Conservation (phyloP, 2,888 invertebrate genomes). For the Agrochola litura region DNA sequence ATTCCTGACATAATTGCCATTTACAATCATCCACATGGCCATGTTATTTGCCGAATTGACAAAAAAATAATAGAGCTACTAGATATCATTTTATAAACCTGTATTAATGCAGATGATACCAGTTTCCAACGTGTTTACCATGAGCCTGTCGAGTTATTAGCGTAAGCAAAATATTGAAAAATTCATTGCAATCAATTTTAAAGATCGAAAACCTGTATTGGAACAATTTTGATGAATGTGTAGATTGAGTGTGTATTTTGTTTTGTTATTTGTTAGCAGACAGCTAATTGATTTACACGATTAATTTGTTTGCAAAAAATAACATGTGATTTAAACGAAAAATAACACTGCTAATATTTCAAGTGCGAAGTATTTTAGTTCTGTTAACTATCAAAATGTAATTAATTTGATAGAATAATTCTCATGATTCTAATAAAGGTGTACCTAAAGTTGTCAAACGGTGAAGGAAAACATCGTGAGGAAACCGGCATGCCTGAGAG, state of each 20-base stretch:
- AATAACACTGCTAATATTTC: background rate
- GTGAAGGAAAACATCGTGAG: too few relatives aligned
- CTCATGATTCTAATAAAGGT: too few relatives aligned
- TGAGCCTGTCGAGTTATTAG: conserved; percentile 48
- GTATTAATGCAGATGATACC: conserved; percentile 63
- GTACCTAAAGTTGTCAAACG: too few relatives aligned
- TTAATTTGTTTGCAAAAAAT: conserved; percentile 7
- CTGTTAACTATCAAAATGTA: background rate
- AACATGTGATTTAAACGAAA: background rate
- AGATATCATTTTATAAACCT: conserved; percentile 60
- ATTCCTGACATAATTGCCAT: conserved; percentile 50
- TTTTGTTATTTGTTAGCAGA: conserved; percentile 40
- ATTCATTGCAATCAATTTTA: conserved; percentile 60
- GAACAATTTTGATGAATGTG: conserved; percentile 57
- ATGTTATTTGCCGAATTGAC: conserved; percentile 43
- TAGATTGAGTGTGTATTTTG: conserved; percentile 48
- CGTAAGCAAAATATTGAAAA: conserved; percentile 62
- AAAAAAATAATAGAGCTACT: conserved; percentile 59
- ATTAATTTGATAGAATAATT: background rate
- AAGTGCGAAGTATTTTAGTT: background rate
- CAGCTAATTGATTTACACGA: conserved; percentile 35
- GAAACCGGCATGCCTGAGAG: too few relatives aligned
- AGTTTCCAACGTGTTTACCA: conserved; percentile 53
- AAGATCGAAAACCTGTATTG: conserved; percentile 49
- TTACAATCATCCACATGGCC: conserved; percentile 47